A percentile compares a stretch with the other conserved stretches of the same genome.
Conservation (phyloP, 1,140 invertebrate species). For the Rhopalosiphum maidis region DNA sequence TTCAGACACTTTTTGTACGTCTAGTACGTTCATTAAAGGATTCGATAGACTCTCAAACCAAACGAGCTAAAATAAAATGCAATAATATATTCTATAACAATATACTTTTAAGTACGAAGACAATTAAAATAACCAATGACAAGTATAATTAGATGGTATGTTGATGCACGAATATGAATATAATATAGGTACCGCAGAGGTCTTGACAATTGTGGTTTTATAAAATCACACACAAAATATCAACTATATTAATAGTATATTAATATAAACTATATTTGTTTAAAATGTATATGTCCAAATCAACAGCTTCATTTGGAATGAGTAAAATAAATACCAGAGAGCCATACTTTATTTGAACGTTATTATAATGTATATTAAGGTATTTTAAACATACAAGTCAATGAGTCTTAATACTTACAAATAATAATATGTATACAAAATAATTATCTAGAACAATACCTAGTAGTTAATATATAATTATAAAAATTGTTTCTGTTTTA, state of each 20-base stretch:
- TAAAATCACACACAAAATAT: neutral
- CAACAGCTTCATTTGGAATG: neutral
- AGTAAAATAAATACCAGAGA: neutral
- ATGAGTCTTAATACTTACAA: neutral
- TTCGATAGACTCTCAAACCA: constrained; percentile 99
- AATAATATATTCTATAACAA: neutral
- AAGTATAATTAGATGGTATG: neutral
- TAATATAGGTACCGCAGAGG: neutral
- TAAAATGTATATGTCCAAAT: neutral
- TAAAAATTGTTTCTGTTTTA: neutral
- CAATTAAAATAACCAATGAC: neutral
- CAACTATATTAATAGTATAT: neutral
- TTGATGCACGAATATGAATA: neutral
- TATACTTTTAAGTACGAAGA: neutral
- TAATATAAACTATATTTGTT: too few species aligned
- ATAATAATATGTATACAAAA: neutral
- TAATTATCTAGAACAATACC: neutral
- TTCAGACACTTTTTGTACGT: constrained; percentile 80
- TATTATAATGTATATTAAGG: neutral
- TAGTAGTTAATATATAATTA: neutral
- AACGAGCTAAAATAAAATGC: constrained; percentile 73
- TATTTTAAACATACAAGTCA: neutral
- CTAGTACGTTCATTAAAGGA: constrained; percentile 88
- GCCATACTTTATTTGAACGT: neutral
- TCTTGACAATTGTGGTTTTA: neutral